These are phyloP conservation scores for Nysson spinosus DNA, from an alignment of 2,888 invertebrate species.

Conservation along the genomic window DNA sequence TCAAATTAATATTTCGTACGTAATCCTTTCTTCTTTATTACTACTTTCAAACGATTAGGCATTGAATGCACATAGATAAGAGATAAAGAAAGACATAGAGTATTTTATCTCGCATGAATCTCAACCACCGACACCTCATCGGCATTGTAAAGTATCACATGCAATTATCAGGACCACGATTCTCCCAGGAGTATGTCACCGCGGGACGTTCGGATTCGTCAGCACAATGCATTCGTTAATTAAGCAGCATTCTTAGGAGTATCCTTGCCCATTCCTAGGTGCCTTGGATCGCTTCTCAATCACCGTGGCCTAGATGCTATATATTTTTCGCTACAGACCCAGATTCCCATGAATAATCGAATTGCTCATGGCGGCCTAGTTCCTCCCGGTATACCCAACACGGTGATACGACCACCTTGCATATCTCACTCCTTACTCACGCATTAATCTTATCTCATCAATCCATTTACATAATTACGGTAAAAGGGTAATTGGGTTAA, in stretches of 20 bases:
- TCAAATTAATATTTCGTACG: too few species aligned
- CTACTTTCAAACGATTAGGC: too few species aligned
- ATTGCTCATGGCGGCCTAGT: conserved; percentile 33
- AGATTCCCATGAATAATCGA: conserved; percentile 56
- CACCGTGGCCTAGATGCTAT: conserved; percentile 41
- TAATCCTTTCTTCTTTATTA: too few species aligned
- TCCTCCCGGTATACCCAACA: conserved; percentile 21
- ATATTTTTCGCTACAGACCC: conserved; percentile 48
- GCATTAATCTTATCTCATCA: conserved; percentile 8
- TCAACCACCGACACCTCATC: too few species aligned
- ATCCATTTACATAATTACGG: conserved; percentile 2
- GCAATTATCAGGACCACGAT: neutral
- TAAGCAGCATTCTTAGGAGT: neutral
- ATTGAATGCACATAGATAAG: too few species aligned
- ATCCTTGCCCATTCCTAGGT: conserved; percentile 40
- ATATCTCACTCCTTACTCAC: neutral
- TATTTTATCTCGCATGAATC: neutral
- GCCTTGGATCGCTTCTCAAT: conserved; percentile 17
- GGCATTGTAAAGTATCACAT: neutral
- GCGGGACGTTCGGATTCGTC: neutral
- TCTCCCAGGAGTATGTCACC: neutral
- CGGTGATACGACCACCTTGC: conserved; percentile 16
- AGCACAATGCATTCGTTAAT: conserved; percentile 4
- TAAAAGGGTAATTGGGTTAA: conserved; percentile 28
- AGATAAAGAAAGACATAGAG: neutral